Base-by-base conservation (phyloP, 1,140 invertebrate genomes). In the Gerris buenoi region DNA sequence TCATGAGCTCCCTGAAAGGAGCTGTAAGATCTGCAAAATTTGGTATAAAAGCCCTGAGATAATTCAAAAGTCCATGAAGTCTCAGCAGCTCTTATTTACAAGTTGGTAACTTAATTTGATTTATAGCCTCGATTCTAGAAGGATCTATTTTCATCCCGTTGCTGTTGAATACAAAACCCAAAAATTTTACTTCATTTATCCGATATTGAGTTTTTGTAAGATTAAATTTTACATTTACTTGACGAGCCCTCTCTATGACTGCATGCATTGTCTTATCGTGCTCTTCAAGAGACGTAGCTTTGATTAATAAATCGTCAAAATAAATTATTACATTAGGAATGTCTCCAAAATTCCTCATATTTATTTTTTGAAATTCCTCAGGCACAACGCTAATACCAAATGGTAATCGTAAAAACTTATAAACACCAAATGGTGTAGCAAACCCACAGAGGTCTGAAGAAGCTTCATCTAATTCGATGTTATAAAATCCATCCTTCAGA, bases 261-360 rank as follows among this genome's bases (percentile, higher is more conserved):
- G 70, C 63, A 64, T 63, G 61, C 27, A 81, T 65, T n/a, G 71
- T 73, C n/a, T 61, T n/a, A 61, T 74, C 72, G 65, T 76, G 74
- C 33, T 75, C 72, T 61, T 72, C 65, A 70, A 70, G 60, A 2
- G 64, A 74, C 61, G 69, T 63, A 22, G 69, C 73, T 33, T 68
- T 71, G 22, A 76, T 70, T 26, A 77, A 66, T 27, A 75, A 66
- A 65, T 76, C 75, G 68, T 77, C 73, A 28, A 75, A 69, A 68
- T 63, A 63, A 23, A 63, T 63, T 74, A 73, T 29, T 65, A 77
- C 72, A 26, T 73, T 70, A 63, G 18, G 25, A 25, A 27, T 29
- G 65, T 61, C 33, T 46, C 33, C 33, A 18, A 46, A 46, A 18
- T 46, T 46, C 18, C 33, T 46, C 33, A 46, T 46, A 58, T 72